Base-by-base conservation (phyloP, 2,113 vertebrate species). In the Gymnorhina tibicen region DNA sequence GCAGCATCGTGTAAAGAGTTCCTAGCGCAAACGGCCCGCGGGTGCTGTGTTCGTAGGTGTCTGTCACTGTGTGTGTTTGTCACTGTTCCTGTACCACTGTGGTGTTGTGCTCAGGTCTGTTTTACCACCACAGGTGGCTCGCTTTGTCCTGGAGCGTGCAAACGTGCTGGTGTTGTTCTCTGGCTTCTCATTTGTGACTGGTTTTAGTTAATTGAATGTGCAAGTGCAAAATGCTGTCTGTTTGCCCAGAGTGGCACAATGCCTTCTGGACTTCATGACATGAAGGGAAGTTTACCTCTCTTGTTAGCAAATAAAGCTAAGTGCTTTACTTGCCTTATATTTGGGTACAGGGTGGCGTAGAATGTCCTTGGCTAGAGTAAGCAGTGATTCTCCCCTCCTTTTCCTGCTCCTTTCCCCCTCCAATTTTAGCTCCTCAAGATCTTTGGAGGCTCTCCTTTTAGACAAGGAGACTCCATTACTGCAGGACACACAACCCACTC, bases 161-260 rank as follows among this genome's bases (percentile, higher is more conserved):
- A 53, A 89, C 20, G 1, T 88, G 84, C 69, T 85, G 62, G 53
- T 56, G 76, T 22, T 70, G 56, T 81, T 91, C 59, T 92, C 20
- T 63, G 89, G 27, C 80, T 91, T 97, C 84, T 87, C 18, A 19
- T 81, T 86, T 74, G 49, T 89, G 60, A 42, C 58, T 91, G 52
- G 15, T 80, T 79, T 59, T 73, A 75, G 46, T 82, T 52, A 78
- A 77, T 53, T 89, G 46, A 70, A 60, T 72, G 39, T 85, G 42
- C 53, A 62, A 75, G 66, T 70, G 82, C 86, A 47, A 89, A 91
- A 94, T 88, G 89, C 87, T 89, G 78, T 30, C 52, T 79, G 33
- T 67, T 50, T 5, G 20, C 77, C 82, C 64, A 24, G 66, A 53
- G 60, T 35, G 66, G 77, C 88, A 91, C 80, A 72, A 56, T 93